A percentile compares a stretch with the other conserved stretches of the same genome.
Conservation (phyloP, 2,888 invertebrate species). For the Pheosia gnoma region DNA sequence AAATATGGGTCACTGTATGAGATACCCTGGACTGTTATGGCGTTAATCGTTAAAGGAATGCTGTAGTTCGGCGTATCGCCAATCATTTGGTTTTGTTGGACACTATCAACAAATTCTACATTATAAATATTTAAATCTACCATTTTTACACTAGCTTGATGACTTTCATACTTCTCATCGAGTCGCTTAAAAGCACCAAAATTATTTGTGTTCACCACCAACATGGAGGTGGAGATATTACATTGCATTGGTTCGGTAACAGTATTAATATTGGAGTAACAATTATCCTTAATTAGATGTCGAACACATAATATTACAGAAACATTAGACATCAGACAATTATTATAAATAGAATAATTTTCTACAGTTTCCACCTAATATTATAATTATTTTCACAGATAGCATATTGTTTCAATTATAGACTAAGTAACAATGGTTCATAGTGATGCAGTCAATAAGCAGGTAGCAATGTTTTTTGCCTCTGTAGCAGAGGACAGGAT, state of each 20-base stretch:
- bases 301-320: constrained; percentile 87
- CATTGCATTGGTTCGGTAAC: constrained; percentile 85
- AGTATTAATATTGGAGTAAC: constrained; percentile 83
- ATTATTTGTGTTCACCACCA: constrained; percentile 84
- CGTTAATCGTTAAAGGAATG: constrained; percentile 85
- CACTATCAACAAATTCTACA: constrained; percentile 84
- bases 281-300: constrained; percentile 84
- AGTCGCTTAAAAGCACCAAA: constrained; percentile 84
- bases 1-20: constrained; percentile 85
- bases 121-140: constrained; percentile 85
- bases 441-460: constrained; percentile 86
- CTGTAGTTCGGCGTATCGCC: constrained; percentile 83
- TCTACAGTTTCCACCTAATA: constrained; percentile 84
- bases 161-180: constrained; percentile 82
- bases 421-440: constrained; percentile 86
- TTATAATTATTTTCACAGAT: constrained; percentile 87
- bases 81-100: constrained; percentile 85
- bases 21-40: constrained; percentile 86
- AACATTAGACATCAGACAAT: constrained; percentile 84
- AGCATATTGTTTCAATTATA: constrained; percentile 86
- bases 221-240: constrained; percentile 86
- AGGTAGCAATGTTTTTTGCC: constrained; percentile 84
- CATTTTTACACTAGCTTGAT: constrained; percentile 83
- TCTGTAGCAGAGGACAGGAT: constrained; percentile 80
- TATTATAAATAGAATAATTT: constrained; percentile 85